Conservation (phyloP, 2,797 vertebrate genomes). For the Siniperca scherzeri region DNA sequence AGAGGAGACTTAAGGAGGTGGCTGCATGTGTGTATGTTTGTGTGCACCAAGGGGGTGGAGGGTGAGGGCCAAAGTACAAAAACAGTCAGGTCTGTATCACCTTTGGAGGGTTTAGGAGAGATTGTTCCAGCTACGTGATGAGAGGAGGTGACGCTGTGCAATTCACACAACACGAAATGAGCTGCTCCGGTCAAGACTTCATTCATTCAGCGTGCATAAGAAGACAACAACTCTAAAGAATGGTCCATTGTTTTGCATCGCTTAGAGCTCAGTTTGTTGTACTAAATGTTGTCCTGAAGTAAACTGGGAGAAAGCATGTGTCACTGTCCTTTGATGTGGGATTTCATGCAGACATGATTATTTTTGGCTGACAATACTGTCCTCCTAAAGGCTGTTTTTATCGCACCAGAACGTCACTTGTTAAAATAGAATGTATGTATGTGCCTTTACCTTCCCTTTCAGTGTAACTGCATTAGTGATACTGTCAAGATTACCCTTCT, state of each 20-base stretch:
- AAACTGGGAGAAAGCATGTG: not conserved
- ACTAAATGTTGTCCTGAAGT: not conserved
- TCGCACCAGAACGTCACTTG: constrained; percentile 11
- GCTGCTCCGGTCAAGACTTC: constrained; percentile 6
- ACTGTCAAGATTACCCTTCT: constrained; percentile 24
- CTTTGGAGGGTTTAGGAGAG: constrained; percentile 35
- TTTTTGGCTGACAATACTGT: constrained; percentile 9
- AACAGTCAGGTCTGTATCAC: constrained; percentile 45
- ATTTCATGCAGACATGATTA: constrained; percentile 16
- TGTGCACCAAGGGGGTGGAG: constrained; percentile 12
- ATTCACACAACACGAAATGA: constrained; percentile 6
- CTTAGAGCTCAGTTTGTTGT: not conserved
- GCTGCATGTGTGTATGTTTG: constrained; percentile 20
- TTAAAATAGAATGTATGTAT: not conserved
- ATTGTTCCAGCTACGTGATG: constrained; percentile 39
- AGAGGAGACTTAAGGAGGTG: constrained; percentile 42
- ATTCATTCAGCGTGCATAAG: not conserved
- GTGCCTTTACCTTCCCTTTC: constrained; percentile 13
- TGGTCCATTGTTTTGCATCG: not conserved
- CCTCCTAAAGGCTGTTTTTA: constrained; percentile 25
- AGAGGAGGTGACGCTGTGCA: constrained; percentile 21
- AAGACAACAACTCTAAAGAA: not conserved
- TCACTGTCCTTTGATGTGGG: constrained; percentile 16
- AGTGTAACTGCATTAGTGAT: constrained; percentile 31
- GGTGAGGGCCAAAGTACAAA: constrained; percentile 23